These are phyloP conservation scores for Shinisaurus crocodilurus DNA, from an alignment of 2,113 vertebrate species.

Conservation along the genomic window DNA sequence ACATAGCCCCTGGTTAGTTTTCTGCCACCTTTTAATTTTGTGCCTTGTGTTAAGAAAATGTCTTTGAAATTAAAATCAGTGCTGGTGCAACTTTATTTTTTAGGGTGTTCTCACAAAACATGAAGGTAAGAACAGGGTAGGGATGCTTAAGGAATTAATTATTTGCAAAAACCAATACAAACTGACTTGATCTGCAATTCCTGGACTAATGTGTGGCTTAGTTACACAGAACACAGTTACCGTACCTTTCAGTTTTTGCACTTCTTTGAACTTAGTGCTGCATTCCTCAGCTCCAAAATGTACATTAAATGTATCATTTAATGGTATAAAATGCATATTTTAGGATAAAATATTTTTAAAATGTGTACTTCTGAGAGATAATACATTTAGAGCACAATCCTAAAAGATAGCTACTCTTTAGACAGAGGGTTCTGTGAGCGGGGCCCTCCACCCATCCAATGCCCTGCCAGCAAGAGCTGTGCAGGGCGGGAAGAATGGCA, in stretches of 20 bases:
- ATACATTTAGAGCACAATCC: no score
- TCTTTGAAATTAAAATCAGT: background rate
- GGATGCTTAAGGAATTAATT: background rate
- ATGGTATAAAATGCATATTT: background rate
- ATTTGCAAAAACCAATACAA: background rate
- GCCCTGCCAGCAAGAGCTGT: no score
- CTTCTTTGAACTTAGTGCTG: background rate
- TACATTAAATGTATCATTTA: no score
- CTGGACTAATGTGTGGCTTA: background rate
- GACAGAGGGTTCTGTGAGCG: no score
- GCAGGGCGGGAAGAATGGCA: no score
- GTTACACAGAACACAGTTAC: background rate
- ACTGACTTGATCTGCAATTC: background rate
- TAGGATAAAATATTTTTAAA: background rate
- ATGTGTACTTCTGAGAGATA: background rate
- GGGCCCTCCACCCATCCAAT: no score
- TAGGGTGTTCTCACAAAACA: background rate
- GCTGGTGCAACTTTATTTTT: background rate
- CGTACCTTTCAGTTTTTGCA: no score
- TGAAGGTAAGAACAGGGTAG: background rate
- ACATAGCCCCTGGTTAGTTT: conserved; percentile 17
- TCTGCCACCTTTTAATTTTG: conserved; percentile 22
- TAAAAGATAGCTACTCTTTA: no score
- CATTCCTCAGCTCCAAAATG: background rate
- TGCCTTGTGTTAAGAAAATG: conserved; percentile 41